Conservation (phyloP, 1,140 invertebrate species). For the Kradibia gibbosae region DNA sequence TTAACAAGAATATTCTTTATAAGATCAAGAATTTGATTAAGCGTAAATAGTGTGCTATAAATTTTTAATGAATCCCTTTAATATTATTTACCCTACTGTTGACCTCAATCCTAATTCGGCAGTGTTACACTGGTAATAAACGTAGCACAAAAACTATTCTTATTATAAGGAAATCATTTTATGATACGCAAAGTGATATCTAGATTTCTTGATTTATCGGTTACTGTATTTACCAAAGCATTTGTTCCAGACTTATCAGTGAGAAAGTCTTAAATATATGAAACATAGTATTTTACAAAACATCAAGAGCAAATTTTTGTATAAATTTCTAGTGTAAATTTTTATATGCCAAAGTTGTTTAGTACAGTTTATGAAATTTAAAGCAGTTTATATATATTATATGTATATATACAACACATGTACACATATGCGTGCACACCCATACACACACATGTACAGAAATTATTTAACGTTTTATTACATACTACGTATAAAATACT, state of each 20-base stretch:
- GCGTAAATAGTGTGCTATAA: not conserved
- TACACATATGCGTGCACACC: no score
- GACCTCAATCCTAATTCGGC: not conserved
- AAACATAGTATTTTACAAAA: not conserved
- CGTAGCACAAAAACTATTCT: not conserved
- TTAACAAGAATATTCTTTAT: not conserved
- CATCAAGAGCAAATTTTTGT: not conserved
- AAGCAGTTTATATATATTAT: not conserved
- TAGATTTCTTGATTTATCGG: not conserved
- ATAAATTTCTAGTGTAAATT: not conserved
- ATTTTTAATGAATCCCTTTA: not conserved
- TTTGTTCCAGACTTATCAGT: not conserved
- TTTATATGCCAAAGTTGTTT: no score
- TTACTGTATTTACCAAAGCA: not conserved
- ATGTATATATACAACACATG: not conserved
- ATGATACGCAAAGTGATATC: not conserved
- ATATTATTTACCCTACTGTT: not conserved
- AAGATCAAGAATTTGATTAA: conserved; percentile 16
- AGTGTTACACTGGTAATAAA: not conserved
- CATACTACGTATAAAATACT: not conserved
- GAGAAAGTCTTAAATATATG: not conserved
- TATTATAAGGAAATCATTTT: not conserved
- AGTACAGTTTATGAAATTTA: no score
- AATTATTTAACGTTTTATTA: not conserved
- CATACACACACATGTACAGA: not conserved